A percentile compares a stretch with the other conserved stretches of the same genome.
Evolutionary conservation across 2,113 vertebrate species (phyloP).

Genomic region (Athene cunicularia): DNA sequence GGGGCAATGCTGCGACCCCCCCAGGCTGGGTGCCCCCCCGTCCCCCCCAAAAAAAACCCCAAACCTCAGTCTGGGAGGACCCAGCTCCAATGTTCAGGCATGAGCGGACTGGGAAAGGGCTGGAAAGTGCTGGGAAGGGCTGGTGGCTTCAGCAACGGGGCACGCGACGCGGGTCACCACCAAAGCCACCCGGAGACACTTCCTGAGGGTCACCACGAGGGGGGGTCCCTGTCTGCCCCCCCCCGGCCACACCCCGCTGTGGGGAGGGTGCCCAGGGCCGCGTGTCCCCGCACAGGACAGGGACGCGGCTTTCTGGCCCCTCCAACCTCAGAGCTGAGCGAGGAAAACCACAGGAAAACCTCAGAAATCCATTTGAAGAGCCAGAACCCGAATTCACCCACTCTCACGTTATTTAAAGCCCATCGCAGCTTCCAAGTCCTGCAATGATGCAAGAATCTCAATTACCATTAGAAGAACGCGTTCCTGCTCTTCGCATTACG

Average conservation of each 20-base stretch:
- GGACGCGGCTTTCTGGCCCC: accelerated
- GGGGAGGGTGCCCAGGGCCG: neutral
- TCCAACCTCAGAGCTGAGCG: accelerated
- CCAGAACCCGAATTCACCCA: neutral
- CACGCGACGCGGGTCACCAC: accelerated
- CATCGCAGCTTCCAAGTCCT: neutral
- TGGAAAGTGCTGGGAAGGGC: no score
- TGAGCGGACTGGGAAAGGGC: accelerated
- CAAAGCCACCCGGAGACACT: accelerated
- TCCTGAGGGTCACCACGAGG: neutral
- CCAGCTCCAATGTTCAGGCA: accelerated
- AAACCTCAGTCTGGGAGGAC: neutral
- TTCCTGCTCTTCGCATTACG: neutral
- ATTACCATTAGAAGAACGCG: neutral
- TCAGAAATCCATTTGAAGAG: accelerated
- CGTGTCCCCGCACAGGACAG: accelerated
- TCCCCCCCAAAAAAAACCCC: neutral
- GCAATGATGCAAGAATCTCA: neutral
- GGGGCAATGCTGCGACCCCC: neutral
- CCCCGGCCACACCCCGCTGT: neutral
- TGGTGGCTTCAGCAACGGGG: neutral
- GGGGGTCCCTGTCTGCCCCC: neutral
- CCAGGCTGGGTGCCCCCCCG: neutral
- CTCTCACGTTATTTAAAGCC: neutral
- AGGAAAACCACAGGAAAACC: neutral